Evolutionary conservation across 2,113 vertebrate genomes (phyloP), one percentile per base, ranked within the genome.

Genomic region (Arothron firmamentum): DNA sequence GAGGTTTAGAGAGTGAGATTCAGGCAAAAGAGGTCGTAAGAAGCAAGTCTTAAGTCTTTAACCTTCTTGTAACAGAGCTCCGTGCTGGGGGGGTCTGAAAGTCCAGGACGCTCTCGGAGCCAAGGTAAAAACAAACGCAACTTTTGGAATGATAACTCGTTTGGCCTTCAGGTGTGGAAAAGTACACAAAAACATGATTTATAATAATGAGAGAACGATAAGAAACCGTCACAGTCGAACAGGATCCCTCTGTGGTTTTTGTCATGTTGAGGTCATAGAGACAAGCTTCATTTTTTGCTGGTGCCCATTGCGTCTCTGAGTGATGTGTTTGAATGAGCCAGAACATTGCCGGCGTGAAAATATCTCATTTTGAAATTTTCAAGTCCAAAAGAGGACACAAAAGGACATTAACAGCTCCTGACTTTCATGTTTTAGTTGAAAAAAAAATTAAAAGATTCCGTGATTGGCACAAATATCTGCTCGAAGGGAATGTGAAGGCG

Each of bases 401-500:
- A 75, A 64, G 52, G 65, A 78, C 65, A 58, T 47, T 53, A 28
- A 67, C 63, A 59, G 46, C 60, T 73, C 52, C 21, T 42, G 51
- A 60, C 69, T 67, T 70, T 45, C 49, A 47, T 47, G 8, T 47
- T 47, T 47, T n/a, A 7, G 45, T 38, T 38, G 11, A 11, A 11
- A 38, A 52, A 3, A 47, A 62, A 62, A 38, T 74, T 72, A 70
- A 73, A 52, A 72, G 73, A 66, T 56, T 65, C 74, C 41, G 66
- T 71, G 78, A 82, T 56, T 71, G 82, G 70, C 76, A 60, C 63
- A 80, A 78, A 76, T 62, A 70, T 82, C 74, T 74, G 74, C 77
- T 72, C 6, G 67, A 70, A 82, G 82, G 87, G 86, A 89, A 90
- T 89, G 89, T 82, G 77, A 82, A 82, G 79, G 87, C 81, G 69